These are phyloP conservation scores for Tinea pellionella DNA, from an alignment of 2,888 invertebrate species.

Conservation along the genomic window DNA sequence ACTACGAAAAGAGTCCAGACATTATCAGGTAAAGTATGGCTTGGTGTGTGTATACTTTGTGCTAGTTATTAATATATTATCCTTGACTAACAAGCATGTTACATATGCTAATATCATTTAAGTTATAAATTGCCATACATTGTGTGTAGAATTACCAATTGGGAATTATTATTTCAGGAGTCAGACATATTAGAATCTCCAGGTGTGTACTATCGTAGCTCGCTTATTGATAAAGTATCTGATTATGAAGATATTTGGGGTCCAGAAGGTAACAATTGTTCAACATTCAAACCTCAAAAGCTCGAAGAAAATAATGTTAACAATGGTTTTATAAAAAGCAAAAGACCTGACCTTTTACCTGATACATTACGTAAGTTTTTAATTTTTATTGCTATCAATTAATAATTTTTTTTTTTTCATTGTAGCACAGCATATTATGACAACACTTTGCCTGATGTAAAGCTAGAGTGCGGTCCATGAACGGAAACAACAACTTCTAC, in stretches of 20 bases:
- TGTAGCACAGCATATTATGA: too few relatives aligned
- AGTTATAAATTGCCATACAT: slow-evolving; percentile 15
- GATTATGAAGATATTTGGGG: slow-evolving; percentile 97
- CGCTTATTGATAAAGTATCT: slow-evolving; percentile 90
- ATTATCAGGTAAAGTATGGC: slow-evolving; percentile 71
- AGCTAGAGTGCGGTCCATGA: too few relatives aligned
- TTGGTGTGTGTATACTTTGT: slow-evolving; percentile 2
- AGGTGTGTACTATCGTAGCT: slow-evolving; percentile 85
- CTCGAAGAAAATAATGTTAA: slow-evolving; percentile 48
- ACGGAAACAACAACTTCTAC: too few relatives aligned
- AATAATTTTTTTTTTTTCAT: neutral
- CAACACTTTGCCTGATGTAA: too few relatives aligned
- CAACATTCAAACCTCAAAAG: slow-evolving; percentile 59
- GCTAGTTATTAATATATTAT: neutral
- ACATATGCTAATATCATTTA: slow-evolving; percentile 15
- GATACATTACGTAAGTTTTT: slow-evolving; percentile 68
- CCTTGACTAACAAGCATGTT: slow-evolving; percentile 43
- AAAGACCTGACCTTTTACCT: slow-evolving; percentile 71
- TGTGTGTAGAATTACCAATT: neutral
- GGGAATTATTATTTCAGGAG: slow-evolving; percentile 59
- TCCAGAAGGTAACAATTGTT: slow-evolving; percentile 66
- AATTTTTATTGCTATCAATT: neutral
- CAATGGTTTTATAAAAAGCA: slow-evolving; percentile 64
- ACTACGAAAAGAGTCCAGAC: slow-evolving; percentile 75
- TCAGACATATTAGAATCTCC: slow-evolving; percentile 88